phyloP scores from a whole-genome alignment of 1,140 invertebrate genomes.

The Akabosia matsudoensis region DNA sequence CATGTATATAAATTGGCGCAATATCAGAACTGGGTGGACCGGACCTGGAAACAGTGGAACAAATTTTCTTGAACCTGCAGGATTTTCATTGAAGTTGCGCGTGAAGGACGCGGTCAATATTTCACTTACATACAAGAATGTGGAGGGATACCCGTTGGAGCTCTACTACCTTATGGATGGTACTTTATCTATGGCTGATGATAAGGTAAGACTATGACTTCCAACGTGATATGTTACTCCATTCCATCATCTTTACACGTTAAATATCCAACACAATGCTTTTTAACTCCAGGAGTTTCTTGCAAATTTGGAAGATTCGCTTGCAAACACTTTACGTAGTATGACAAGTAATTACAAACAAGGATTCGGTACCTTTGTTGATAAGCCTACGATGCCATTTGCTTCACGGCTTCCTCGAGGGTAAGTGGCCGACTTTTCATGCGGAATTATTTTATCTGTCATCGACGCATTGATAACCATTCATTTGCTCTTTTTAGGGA shows the following conservation, averaged over 20 bases:
- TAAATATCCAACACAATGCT: no score
- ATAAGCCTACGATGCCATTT: conserved; percentile 69
- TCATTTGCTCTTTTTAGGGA: no score
- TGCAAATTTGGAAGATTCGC: not conserved
- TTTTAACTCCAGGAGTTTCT: not conserved
- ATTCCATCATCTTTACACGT: not conserved
- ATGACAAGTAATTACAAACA: conserved; percentile 77
- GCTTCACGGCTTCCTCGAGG: conserved; percentile 52
- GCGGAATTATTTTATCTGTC: not conserved
- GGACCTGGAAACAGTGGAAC: not conserved
- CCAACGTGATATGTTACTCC: not conserved
- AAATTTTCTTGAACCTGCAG: not conserved
- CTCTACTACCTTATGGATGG: conserved; percentile 89
- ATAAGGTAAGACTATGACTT: conserved; percentile 58
- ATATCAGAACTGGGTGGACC: not conserved
- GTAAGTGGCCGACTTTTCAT: not conserved
- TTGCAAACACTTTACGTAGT: conserved; percentile 56
- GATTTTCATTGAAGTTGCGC: not conserved
- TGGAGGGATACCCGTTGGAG: conserved; percentile 78
- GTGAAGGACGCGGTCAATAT: not conserved
- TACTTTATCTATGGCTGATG: conserved; percentile 82
- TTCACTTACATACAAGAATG: not conserved
- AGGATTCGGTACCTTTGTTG: conserved; percentile 73
- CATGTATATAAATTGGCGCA: not conserved
- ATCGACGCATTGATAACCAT: no score